Percentiles rank a stretch among this genome's conserved stretches.
Evolutionary conservation across 2,797 vertebrate genomes (phyloP).

Genomic region (Erethizon dorsatum): DNA sequence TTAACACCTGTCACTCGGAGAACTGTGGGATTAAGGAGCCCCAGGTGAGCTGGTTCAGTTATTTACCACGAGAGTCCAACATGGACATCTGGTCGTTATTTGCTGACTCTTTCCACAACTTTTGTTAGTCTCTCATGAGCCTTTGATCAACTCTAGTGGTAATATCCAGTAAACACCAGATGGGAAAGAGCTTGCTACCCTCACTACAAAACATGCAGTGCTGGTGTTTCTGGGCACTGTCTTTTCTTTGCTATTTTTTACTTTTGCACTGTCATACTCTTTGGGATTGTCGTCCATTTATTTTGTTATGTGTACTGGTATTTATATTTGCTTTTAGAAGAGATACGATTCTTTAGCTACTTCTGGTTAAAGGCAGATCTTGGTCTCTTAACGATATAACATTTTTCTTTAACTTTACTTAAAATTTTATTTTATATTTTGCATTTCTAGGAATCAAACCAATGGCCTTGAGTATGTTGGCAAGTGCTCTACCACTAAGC

Average conservation of each 20-base stretch:
- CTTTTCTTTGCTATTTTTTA: conserved; percentile 58
- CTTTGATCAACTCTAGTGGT: not conserved
- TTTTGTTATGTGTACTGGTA: not conserved
- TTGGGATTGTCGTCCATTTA: not conserved
- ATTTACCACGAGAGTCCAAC: not conserved
- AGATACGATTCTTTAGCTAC: not conserved
- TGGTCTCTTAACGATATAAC: not conserved
- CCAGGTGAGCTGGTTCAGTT: not conserved
- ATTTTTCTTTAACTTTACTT: not conserved
- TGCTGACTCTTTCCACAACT: not conserved
- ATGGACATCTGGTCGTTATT: not conserved
- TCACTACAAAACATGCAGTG: not conserved
- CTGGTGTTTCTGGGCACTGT: not conserved
- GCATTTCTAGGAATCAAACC: not conserved
- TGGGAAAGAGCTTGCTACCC: not conserved
- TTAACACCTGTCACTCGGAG: not conserved
- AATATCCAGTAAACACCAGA: not conserved
- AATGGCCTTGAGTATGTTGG: not conserved
- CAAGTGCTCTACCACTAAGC: not conserved
- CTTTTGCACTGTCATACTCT: conserved; percentile 41
- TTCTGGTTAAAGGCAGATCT: not conserved
- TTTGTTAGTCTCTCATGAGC: not conserved
- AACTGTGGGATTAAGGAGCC: not conserved
- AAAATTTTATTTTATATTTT: not conserved
- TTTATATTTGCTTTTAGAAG: conserved; percentile 36